phyloP scores from a whole-genome alignment of 2,113 vertebrate genomes.

The Mus spicilegus region DNA sequence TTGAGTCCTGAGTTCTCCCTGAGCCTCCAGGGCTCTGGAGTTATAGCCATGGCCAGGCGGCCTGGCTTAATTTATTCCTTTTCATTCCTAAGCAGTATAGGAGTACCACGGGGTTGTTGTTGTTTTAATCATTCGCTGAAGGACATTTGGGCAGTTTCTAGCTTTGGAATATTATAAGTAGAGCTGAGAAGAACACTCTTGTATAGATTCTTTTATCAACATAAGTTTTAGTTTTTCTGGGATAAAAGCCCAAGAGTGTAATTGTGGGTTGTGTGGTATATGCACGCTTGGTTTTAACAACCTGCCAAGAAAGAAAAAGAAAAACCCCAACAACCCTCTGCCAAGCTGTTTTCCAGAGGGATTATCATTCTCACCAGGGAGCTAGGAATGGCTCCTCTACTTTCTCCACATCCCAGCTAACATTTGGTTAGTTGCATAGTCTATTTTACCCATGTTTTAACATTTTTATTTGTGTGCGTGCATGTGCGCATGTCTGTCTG shows the following conservation, averaged over 20 bases:
- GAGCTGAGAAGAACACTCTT: neutral
- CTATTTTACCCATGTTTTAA: neutral
- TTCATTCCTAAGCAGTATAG: neutral
- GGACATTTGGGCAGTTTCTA: neutral
- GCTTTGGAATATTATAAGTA: neutral
- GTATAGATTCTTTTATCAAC: neutral
- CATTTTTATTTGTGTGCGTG: neutral
- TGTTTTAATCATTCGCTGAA: neutral
- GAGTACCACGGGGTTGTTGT: neutral
- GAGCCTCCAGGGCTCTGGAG: neutral
- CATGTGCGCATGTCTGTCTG: neutral
- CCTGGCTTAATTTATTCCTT: neutral
- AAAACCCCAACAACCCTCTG: neutral
- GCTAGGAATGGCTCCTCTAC: neutral
- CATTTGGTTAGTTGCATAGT: neutral
- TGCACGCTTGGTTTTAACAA: slow-evolving; percentile 38
- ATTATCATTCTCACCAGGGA: neutral
- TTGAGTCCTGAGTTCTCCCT: neutral
- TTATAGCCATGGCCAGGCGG: neutral
- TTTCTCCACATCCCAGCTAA: neutral
- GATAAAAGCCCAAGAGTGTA: neutral
- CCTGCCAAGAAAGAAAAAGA: neutral
- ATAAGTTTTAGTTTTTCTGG: slow-evolving; percentile 1
- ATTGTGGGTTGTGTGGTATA: neutral
- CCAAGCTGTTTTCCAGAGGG: neutral